These are phyloP conservation scores for Cichlasoma orientale DNA, from an alignment of 2,797 vertebrate species.

Conservation along the genomic window DNA sequence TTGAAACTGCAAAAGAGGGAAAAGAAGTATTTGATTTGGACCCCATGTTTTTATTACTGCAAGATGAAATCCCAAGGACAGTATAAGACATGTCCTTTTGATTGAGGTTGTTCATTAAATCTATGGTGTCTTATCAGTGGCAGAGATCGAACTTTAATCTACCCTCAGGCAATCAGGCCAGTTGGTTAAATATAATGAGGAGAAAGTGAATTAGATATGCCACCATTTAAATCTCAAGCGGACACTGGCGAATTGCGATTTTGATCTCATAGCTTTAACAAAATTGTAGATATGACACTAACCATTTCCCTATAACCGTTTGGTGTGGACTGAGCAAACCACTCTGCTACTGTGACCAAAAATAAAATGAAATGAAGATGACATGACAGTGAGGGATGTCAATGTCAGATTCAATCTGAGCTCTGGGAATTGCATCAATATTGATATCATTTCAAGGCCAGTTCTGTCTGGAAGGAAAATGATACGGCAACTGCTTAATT, in stretches of 20 bases:
- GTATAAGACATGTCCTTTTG: conserved; percentile 14
- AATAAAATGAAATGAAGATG: background rate
- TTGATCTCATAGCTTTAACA: conserved; percentile 21
- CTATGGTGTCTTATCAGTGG: conserved; percentile 26
- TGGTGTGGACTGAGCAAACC: background rate
- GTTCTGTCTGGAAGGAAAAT: background rate
- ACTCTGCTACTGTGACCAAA: background rate
- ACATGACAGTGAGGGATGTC: background rate
- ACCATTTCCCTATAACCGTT: background rate
- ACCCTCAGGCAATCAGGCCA: conserved; percentile 8
- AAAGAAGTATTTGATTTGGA: background rate
- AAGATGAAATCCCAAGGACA: background rate
- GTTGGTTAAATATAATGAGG: conserved; percentile 26
- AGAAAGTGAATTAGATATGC: background rate
- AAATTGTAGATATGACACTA: background rate
- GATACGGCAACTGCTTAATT: background rate
- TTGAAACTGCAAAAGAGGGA: background rate
- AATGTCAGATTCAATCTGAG: background rate
- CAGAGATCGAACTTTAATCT: conserved; percentile 46
- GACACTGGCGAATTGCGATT: background rate
- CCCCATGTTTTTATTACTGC: background rate
- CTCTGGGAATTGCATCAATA: background rate
- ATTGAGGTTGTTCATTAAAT: conserved; percentile 44
- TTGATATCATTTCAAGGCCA: background rate
- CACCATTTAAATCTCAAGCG: conserved; percentile 2